Evolutionary conservation across 2,888 invertebrate genomes (phyloP), one percentile per base, ranked within the genome.

Genomic region (Autographa pulchrina): DNA sequence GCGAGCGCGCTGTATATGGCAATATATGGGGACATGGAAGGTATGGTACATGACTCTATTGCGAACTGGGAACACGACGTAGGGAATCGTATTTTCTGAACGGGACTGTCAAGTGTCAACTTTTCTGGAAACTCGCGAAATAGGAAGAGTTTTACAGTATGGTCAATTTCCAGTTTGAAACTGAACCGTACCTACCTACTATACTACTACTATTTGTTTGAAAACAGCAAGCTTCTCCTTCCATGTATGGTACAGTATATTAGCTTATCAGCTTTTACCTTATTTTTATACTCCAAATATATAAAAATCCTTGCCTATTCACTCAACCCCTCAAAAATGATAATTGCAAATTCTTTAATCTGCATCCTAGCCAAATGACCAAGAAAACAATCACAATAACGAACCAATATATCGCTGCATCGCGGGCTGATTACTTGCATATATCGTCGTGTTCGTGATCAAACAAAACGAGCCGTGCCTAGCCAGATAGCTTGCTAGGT

Each of bases 11-110:
- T 70, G 65, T 80, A 74, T 77, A 78, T 66, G 81, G 78, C 70
- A 78, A 80, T 78, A 78, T 78, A 78, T 67, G 73, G 59, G 66
- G 77, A 80, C 77, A 77, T 56, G 81, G 35, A 35, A 20, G 58
- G 63, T 9, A 65, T 68, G 80, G 77, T 70, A 80, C 78, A 80
- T 65, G 77, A 73, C 67, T 80, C 80, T 77, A 80, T 80, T 69
- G 78, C 77, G 65, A 41, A 62, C 32, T 41, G 18, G 62, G 61
- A 70, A 80, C 80, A 78, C 56, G 77, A 59, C 59, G 14, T 73
- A 67, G 70, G 58, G 59, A 41, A 65, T 41, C 60, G 65, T 63
- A 80, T 67, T 66, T 77, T 58, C 65, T 64, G 68, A 43, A 68
- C 65, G 52, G 72, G 9, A 68, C 72, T 76, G 56, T 35, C 48